A percentile compares a stretch with the other conserved stretches of the same genome.
phyloP scores from a whole-genome alignment of 1,140 invertebrate species.

The Eriosoma lanigerum region DNA sequence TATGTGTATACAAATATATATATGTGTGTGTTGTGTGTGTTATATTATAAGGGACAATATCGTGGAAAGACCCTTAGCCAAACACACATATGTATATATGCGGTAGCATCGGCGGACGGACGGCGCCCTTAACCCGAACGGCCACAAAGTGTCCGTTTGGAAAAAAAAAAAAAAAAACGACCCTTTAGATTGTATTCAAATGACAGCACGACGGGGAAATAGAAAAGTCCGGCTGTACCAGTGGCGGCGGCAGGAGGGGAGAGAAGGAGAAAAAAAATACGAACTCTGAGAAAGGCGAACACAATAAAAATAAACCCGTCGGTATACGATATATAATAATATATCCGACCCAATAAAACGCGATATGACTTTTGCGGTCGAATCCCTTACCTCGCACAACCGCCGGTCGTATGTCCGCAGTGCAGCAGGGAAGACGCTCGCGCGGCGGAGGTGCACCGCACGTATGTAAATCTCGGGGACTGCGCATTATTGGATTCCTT shows the following conservation, averaged over 20 bases:
- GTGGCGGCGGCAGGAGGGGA: neutral
- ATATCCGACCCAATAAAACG: conserved; percentile 50
- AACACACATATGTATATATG: neutral
- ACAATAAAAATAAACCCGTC: conserved; percentile 49
- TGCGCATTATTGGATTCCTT: conserved; percentile 46
- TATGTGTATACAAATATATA: neutral
- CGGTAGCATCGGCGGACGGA: conserved; percentile 22
- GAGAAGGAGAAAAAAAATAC: neutral
- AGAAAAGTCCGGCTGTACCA: neutral
- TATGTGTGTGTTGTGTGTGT: too few relatives aligned
- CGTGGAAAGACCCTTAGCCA: neutral
- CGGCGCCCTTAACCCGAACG: conserved; percentile 52
- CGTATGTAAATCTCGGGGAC: conserved; percentile 45
- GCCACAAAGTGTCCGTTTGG: conserved; percentile 48
- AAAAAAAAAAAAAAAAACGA: conserved; percentile 48
- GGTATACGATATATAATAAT: conserved; percentile 31
- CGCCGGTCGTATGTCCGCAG: neutral
- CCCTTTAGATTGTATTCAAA: conserved; percentile 51
- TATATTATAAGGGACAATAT: neutral
- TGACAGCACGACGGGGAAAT: conserved; percentile 14
- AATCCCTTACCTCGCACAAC: neutral
- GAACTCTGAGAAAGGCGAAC: conserved; percentile 13
- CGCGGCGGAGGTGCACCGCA: neutral
- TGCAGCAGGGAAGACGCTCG: too few relatives aligned
- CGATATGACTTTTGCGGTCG: conserved; percentile 50